Conservation (phyloP, 2,797 vertebrate species). For the Dendrocincla tyrannina region DNA sequence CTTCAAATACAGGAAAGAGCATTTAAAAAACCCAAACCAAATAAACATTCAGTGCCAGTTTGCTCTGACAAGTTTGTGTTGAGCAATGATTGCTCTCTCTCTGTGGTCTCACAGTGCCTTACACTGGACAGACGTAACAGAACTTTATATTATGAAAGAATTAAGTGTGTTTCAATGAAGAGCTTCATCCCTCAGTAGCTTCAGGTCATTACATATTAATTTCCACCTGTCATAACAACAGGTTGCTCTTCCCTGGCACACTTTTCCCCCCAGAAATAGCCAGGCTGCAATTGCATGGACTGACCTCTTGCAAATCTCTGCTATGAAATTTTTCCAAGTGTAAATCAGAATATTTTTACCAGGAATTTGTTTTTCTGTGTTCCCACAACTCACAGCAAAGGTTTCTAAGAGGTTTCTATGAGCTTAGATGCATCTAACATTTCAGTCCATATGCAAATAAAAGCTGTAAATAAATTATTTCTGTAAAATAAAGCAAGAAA, state of each 20-base stretch:
- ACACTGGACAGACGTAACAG: background rate
- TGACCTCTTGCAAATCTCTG: background rate
- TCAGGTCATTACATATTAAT: background rate
- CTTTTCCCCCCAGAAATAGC: background rate
- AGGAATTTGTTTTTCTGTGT: background rate
- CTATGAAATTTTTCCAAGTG: background rate
- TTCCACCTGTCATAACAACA: background rate
- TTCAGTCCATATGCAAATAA: background rate
- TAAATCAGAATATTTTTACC: background rate
- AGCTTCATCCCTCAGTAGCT: background rate
- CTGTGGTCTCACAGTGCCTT: background rate
- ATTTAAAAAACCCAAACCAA: background rate
- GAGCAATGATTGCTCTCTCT: background rate
- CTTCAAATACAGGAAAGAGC: background rate
- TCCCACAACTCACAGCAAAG: background rate
- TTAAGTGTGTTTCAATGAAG: background rate
- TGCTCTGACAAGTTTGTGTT: background rate
- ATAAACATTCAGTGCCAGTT: background rate
- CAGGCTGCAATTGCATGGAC: background rate
- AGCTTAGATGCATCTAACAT: background rate
- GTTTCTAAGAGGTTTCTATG: background rate
- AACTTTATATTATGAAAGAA: background rate
- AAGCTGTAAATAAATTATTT: background rate
- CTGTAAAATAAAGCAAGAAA: background rate
- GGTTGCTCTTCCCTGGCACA: background rate